A percentile compares a stretch with the other conserved stretches of the same genome.
These are phyloP conservation scores for Drosophila suzukii DNA, from an alignment of 1,140 invertebrate species.

Conservation along the genomic window DNA sequence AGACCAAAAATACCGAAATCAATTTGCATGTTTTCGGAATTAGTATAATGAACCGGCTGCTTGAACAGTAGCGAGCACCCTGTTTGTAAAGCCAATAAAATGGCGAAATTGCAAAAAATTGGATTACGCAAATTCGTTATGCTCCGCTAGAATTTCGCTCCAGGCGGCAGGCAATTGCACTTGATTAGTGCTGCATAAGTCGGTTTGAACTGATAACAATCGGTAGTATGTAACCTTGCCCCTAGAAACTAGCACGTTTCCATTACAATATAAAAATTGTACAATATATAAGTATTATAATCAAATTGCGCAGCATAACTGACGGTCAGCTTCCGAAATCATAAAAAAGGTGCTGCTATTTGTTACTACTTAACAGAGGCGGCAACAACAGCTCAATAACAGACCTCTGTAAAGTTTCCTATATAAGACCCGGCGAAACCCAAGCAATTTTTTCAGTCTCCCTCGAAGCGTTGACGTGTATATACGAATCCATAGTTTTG, in stretches of 20 bases:
- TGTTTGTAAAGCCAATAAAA: conserved; percentile 32
- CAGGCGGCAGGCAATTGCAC: conserved; percentile 52
- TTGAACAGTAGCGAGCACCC: conserved; percentile 17
- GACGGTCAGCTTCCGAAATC: conserved; percentile 53
- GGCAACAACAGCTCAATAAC: conserved; percentile 16
- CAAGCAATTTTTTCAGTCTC: conserved; percentile 60
- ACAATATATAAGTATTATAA: conserved; percentile 14
- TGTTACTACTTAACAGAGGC: neutral
- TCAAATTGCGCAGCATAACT: conserved; percentile 51
- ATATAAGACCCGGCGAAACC: conserved; percentile 51
- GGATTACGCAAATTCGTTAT: conserved; percentile 66
- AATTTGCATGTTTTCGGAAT: conserved; percentile 44
- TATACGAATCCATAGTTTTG: conserved; percentile 4
- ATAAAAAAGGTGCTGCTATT: conserved; percentile 2
- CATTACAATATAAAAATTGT: conserved; percentile 6
- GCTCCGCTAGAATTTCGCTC: conserved; percentile 19
- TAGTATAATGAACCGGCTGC: conserved; percentile 31
- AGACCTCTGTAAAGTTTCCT: conserved; percentile 30
- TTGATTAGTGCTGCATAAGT: conserved; percentile 27
- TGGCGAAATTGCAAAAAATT: conserved; percentile 23
- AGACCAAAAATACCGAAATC: conserved; percentile 31
- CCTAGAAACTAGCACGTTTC: conserved; percentile 12
- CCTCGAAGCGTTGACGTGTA: conserved; percentile 49
- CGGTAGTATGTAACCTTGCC: conserved; percentile 23
- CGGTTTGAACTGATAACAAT: conserved; percentile 30